Percentiles rank a stretch among this genome's conserved stretches.
phyloP scores from a whole-genome alignment of 2,888 invertebrate species.

The Lumbricus terrestris region DNA sequence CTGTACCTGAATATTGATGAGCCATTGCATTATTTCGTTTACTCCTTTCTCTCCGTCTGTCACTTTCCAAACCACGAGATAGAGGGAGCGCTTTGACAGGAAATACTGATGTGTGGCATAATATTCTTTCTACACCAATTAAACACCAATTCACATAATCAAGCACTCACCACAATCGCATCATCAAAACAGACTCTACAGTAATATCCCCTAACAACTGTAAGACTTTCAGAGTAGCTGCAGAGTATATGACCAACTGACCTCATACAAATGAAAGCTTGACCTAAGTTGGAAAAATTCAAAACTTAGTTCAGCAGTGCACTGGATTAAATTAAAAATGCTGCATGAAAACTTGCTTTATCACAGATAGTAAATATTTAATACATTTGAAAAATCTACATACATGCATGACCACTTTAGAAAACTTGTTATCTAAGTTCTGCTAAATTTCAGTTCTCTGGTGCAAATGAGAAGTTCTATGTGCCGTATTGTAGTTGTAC shows the following conservation, averaged over 20 bases:
- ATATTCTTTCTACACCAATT: slow-evolving; percentile 71
- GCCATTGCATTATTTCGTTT: slow-evolving; percentile 87
- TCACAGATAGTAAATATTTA: background rate
- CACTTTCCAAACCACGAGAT: slow-evolving; percentile 89
- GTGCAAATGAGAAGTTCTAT: background rate
- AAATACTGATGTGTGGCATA: slow-evolving; percentile 99
- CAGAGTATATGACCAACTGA: background rate
- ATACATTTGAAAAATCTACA: background rate
- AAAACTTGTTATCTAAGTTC: background rate
- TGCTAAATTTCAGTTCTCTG: background rate
- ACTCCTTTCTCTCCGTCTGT: slow-evolving; percentile 87
- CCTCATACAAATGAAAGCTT: background rate
- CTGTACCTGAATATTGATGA: slow-evolving; percentile 82
- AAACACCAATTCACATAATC: background rate
- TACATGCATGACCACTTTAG: background rate
- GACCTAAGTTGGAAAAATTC: background rate
- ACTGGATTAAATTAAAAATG: background rate
- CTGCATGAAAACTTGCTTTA: background rate
- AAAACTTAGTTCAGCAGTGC: background rate
- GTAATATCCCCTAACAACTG: background rate
- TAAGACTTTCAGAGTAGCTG: background rate
- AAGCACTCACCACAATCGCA: background rate
- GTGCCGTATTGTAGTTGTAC: background rate
- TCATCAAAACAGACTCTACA: background rate
- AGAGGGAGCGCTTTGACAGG: slow-evolving; percentile 87